These are phyloP conservation scores for Oithona nana DNA, from an alignment of 2,888 invertebrate genomes.

Conservation along the genomic window DNA sequence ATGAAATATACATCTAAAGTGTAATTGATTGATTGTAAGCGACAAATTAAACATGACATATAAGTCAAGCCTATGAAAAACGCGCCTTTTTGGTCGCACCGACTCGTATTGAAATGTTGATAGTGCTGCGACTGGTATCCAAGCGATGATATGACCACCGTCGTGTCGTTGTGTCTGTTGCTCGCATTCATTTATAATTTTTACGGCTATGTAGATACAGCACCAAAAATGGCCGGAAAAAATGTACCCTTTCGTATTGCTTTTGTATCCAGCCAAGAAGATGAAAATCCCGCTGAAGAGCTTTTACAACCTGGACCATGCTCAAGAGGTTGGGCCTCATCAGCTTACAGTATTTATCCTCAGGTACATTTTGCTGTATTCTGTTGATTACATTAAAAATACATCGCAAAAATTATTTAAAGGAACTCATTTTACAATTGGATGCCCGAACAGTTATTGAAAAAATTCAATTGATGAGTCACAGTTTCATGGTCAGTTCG, in stretches of 20 bases:
- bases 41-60: too few species aligned
- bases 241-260: background rate
- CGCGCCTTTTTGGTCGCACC: too few species aligned
- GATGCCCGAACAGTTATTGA: background rate
- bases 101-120: too few species aligned
- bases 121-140: too few species aligned
- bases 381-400: background rate
- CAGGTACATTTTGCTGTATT: background rate
- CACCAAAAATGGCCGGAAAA: too few species aligned
- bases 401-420: background rate
- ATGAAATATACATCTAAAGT: too few species aligned
- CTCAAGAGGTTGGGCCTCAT: background rate
- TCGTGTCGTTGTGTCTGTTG: too few species aligned
- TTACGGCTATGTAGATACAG: too few species aligned
- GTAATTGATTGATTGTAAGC: too few species aligned
- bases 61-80: too few species aligned
- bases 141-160: too few species aligned
- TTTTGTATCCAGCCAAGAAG: background rate
- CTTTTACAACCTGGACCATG: background rate
- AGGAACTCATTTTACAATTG: conserved; percentile 2
- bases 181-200: too few species aligned
- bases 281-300: background rate
- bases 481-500: background rate
- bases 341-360: background rate
- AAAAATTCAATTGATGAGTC: background rate